These are phyloP conservation scores for Acleris literana DNA, from an alignment of 2,888 invertebrate genomes.

Conservation along the genomic window DNA sequence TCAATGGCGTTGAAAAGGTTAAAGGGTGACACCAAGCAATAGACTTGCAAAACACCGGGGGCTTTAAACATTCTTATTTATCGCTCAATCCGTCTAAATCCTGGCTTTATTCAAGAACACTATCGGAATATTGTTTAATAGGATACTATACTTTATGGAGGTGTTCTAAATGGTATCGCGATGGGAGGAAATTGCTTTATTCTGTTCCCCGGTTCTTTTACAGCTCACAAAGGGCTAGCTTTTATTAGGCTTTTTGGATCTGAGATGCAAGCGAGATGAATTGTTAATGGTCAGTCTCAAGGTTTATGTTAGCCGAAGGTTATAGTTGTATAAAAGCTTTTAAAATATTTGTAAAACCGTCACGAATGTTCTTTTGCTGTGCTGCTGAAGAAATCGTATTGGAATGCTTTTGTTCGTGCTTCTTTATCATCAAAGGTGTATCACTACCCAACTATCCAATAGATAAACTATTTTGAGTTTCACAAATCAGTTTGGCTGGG, in stretches of 20 bases:
- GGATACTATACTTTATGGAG: conserved; percentile 22
- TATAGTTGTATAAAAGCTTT: no score
- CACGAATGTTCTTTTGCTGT: no score
- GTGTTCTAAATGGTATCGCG: conserved; percentile 30
- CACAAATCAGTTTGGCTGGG: no score
- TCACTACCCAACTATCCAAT: no score
- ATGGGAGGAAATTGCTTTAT: conserved; percentile 35
- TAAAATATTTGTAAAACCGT: no score
- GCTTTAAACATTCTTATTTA: conserved; percentile 10
- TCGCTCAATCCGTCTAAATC: conserved; percentile 22
- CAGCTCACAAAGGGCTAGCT: conserved; percentile 17
- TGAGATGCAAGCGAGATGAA: conserved; percentile 11
- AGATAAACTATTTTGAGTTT: no score
- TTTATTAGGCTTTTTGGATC: conserved; percentile 26
- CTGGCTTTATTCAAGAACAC: conserved; percentile 19
- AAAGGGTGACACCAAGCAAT: background rate
- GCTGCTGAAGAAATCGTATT: no score
- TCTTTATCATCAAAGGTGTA: no score
- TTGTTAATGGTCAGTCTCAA: conserved; percentile 15
- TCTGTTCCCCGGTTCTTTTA: conserved; percentile 24
- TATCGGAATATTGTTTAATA: conserved; percentile 30
- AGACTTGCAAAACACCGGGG: background rate
- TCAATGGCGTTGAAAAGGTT: no score
- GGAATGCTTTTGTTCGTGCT: no score
- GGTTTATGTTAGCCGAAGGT: no score